Base-by-base conservation (phyloP, 2,797 vertebrate genomes). In the Parauchenoglanis punctatus region DNA sequence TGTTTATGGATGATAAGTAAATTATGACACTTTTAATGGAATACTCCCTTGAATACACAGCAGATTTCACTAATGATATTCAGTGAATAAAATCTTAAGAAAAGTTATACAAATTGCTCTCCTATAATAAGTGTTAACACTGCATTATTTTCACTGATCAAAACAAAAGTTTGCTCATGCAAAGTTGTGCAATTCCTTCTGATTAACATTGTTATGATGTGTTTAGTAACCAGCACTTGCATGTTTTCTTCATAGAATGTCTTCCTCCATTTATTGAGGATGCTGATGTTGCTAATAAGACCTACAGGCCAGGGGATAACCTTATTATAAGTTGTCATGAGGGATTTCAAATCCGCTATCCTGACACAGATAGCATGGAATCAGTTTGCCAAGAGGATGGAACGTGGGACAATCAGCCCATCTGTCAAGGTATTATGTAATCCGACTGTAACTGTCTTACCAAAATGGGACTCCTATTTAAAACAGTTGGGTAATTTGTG, bases 261-360 rank as follows among this genome's bases (percentile, higher is more conserved):
- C 95, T 94, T 89, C 92, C 95, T 92, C 96, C 96, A 59, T 94
- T 94, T 90, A 94, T 97, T 73, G 96, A 97, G 94, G 96, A 96
- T 92, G 96, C 97, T 65, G 94, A 96, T 91, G 92, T 97, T 91
- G 92, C 92, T 83, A 97, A 96, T 95, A 95, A 95, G 94, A 97
- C 96, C 12, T 97, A 97, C 86, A 95, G 94, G 90, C 94, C 93
- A n/a, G 96, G 96, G 35, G 95, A 97, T 89, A 95, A 94, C 85
- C 92, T 97, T 86, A 91, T 95, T 90, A 92, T 97, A 91, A 94
- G 92, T 91, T 97, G 96, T 92, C 95, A 95, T 81, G 96, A 96
- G 88, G 96, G 96, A 85, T 97, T 96, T 94, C 96, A 96, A 94
- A 96, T 97, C 83, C 94, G 95, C 75, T 97, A 97, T 91, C 96